These are phyloP conservation scores for Etheostoma nigrum DNA, from an alignment of 2,797 vertebrate species.

Conservation along the genomic window DNA sequence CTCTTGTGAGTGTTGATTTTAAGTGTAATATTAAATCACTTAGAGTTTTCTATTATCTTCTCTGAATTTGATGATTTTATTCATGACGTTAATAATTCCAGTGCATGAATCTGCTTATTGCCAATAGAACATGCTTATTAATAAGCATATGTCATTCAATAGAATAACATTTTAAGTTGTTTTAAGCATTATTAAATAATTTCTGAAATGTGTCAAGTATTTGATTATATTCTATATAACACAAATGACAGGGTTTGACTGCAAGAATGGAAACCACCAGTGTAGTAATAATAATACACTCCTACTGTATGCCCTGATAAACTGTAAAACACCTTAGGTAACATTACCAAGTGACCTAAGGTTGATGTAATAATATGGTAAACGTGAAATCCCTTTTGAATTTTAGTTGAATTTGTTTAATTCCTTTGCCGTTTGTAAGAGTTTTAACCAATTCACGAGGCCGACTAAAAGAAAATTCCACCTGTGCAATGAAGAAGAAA, in stretches of 20 bases:
- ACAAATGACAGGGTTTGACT: not conserved
- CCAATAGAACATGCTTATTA: not conserved
- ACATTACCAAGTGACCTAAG: not conserved
- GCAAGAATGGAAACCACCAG: not conserved
- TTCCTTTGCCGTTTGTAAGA: not conserved
- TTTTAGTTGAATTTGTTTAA: slow-evolving; percentile 11
- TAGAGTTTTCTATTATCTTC: not conserved
- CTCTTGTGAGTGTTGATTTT: not conserved
- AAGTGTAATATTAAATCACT: not conserved
- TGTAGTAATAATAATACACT: not conserved
- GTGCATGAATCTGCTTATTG: not conserved
- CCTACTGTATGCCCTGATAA: not conserved
- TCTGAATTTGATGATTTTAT: not conserved
- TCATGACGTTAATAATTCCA: not conserved
- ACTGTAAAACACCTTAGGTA: not conserved
- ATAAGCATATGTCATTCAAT: not conserved
- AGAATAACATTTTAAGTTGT: not conserved
- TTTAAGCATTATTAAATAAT: not conserved
- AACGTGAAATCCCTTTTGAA: not conserved
- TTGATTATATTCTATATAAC: not conserved
- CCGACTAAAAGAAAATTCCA: slow-evolving; percentile 48
- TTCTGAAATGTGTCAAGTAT: not conserved
- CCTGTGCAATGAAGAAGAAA: slow-evolving; percentile 48
- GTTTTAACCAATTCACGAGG: slow-evolving; percentile 8
- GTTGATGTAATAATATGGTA: not conserved